Conservation (phyloP, 35 echinoderm and acorn worm species). For the Apostichopus californicus region DNA sequence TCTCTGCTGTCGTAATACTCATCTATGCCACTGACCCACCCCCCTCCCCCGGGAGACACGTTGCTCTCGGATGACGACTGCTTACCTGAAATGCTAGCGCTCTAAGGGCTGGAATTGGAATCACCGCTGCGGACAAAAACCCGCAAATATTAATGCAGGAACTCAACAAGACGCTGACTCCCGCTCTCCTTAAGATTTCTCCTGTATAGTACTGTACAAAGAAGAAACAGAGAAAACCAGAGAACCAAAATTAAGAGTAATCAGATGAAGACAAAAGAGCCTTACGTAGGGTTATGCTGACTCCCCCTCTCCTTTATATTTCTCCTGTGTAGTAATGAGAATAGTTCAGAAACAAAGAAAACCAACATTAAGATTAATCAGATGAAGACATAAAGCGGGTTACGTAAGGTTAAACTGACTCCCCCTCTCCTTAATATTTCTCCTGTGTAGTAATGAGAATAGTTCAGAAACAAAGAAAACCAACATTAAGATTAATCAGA, state of each 20-base stretch:
- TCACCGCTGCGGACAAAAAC: slow-evolving; percentile 91
- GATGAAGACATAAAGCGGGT: no score
- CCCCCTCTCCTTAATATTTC: slow-evolving; percentile 85
- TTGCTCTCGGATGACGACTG: not conserved
- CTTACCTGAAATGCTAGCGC: slow-evolving; percentile 97
- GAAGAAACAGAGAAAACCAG: not conserved
- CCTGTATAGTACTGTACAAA: slow-evolving; percentile 88
- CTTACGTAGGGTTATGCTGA: slow-evolving; percentile 24
- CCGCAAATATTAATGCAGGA: slow-evolving; percentile 94
- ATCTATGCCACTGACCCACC: no score
- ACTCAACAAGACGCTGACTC: slow-evolving; percentile 95
- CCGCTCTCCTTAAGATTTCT: slow-evolving; percentile 85
- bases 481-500: no score
- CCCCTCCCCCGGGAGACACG: no score
- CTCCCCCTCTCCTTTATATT: slow-evolving; percentile 81
- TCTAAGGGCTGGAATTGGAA: slow-evolving; percentile 97
- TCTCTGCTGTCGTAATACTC: no score
- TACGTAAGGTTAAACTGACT: slow-evolving; percentile 46
- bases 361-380: no score
- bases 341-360: no score
- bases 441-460: slow-evolving; percentile 82
- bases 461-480: no score
- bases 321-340: slow-evolving; percentile 91
- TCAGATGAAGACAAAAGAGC: no score
- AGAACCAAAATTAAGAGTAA: no score